phyloP scores from a whole-genome alignment of 1,140 invertebrate species.

The Drosophila pruinosa region DNA sequence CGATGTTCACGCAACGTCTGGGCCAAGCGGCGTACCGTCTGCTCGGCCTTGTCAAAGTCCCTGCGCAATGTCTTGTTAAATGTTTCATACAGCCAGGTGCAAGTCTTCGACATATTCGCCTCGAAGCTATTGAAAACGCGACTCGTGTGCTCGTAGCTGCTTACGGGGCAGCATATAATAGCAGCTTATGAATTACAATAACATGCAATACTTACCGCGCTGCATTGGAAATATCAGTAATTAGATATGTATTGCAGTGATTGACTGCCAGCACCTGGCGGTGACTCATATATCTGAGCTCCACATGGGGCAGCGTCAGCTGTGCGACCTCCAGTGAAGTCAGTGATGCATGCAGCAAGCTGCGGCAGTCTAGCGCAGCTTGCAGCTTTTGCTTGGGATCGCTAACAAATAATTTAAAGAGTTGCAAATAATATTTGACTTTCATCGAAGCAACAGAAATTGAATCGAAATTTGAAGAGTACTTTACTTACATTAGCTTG shows the following conservation, averaged over 20 bases:
- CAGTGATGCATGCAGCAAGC: slow-evolving; percentile 67
- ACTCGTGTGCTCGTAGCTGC: slow-evolving; percentile 72
- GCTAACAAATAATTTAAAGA: slow-evolving; percentile 22
- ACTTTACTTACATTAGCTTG: slow-evolving; percentile 62
- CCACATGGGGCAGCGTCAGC: slow-evolving; percentile 74
- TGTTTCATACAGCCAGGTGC: slow-evolving; percentile 74
- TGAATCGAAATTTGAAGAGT: no score
- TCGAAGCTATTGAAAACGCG: slow-evolving; percentile 72
- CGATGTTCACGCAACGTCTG: slow-evolving; percentile 68
- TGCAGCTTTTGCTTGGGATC: slow-evolving; percentile 71
- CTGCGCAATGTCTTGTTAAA: slow-evolving; percentile 72
- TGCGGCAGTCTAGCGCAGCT: slow-evolving; percentile 67
- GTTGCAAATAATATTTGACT: not conserved
- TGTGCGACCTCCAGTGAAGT: slow-evolving; percentile 75
- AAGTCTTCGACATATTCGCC: slow-evolving; percentile 67
- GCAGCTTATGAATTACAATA: not conserved
- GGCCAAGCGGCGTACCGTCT: slow-evolving; percentile 55
- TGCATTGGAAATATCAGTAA: slow-evolving; percentile 77
- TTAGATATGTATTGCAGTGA: slow-evolving; percentile 75
- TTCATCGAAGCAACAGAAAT: no score
- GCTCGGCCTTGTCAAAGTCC: slow-evolving; percentile 75
- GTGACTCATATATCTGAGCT: slow-evolving; percentile 73
- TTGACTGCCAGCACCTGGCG: slow-evolving; percentile 75
- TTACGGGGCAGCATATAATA: not conserved
- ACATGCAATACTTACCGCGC: slow-evolving; percentile 43